Conservation (phyloP, 2,888 invertebrate genomes). For the Drosophila bunnanda region DNA sequence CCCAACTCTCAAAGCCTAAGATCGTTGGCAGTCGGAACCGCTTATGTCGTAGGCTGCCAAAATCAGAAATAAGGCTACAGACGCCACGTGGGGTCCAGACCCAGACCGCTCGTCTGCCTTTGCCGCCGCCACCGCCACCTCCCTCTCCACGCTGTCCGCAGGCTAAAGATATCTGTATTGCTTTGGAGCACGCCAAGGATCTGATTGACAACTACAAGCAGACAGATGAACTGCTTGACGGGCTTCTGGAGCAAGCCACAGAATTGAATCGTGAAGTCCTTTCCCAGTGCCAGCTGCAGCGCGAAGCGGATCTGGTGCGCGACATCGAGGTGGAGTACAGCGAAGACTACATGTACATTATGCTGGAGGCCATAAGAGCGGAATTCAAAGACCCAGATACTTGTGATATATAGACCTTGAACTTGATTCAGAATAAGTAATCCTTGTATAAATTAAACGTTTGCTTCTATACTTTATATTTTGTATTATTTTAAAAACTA, state of each 20-base stretch:
- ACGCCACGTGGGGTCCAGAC: slow-evolving; percentile 1
- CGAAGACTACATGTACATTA: slow-evolving; percentile 25
- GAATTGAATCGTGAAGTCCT: slow-evolving; percentile 44
- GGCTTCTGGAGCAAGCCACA: slow-evolving; percentile 48
- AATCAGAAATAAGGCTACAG: not conserved
- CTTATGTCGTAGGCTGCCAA: slow-evolving; percentile 1
- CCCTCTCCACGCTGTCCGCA: slow-evolving; percentile 57
- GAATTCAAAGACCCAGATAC: slow-evolving; percentile 25
- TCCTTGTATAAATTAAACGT: not conserved
- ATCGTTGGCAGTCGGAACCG: not conserved
- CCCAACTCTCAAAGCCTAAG: not conserved
- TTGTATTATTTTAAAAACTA: too few relatives aligned
- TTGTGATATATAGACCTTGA: not conserved
- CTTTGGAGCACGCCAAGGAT: slow-evolving; percentile 34
- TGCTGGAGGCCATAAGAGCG: slow-evolving; percentile 36
- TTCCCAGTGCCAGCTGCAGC: slow-evolving; percentile 40
- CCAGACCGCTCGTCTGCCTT: not conserved
- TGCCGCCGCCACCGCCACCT: slow-evolving; percentile 44
- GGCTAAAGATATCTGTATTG: slow-evolving; percentile 18
- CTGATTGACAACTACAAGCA: slow-evolving; percentile 32
- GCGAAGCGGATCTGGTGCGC: slow-evolving; percentile 50
- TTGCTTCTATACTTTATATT: not conserved
- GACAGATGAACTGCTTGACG: slow-evolving; percentile 50
- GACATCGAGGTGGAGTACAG: slow-evolving; percentile 53
- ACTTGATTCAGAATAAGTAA: not conserved